These are phyloP conservation scores for Loris lydekkerianus DNA, from an alignment of 2,797 vertebrate genomes.

Conservation along the genomic window DNA sequence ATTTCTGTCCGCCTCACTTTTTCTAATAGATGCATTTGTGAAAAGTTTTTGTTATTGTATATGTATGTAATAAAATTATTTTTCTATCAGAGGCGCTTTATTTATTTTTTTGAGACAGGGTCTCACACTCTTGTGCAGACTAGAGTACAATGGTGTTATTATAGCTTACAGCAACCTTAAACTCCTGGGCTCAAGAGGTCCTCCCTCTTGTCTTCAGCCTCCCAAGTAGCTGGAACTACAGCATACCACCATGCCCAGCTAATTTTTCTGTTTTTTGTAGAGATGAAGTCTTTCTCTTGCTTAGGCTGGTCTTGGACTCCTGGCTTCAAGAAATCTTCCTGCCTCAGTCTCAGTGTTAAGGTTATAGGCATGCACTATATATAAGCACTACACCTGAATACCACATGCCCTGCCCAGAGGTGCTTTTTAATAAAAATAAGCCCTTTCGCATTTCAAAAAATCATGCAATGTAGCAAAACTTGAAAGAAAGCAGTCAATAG, in stretches of 20 bases:
- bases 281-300: too few relatives aligned
- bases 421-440: neutral
- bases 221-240: too few relatives aligned
- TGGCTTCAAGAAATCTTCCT: neutral
- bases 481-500: neutral
- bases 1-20: neutral
- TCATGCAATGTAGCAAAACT: neutral
- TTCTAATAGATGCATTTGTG: neutral
- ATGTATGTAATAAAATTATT: neutral
- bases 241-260: too few relatives aligned
- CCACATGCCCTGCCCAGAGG: neutral
- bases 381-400: too few relatives aligned
- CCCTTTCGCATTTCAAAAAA: neutral
- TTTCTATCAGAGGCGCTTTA: neutral
- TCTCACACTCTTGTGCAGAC: neutral
- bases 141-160: too few relatives aligned
- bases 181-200: too few relatives aligned
- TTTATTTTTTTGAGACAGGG: neutral
- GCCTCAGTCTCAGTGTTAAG: neutral
- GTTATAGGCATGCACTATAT: neutral
- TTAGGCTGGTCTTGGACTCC: neutral
- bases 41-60: neutral
- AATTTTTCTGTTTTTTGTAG: too few relatives aligned
- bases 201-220: too few relatives aligned
- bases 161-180: neutral